Percentiles rank a stretch among this genome's conserved stretches.
Conservation (phyloP, 2,888 invertebrate genomes). For the Actias luna region DNA sequence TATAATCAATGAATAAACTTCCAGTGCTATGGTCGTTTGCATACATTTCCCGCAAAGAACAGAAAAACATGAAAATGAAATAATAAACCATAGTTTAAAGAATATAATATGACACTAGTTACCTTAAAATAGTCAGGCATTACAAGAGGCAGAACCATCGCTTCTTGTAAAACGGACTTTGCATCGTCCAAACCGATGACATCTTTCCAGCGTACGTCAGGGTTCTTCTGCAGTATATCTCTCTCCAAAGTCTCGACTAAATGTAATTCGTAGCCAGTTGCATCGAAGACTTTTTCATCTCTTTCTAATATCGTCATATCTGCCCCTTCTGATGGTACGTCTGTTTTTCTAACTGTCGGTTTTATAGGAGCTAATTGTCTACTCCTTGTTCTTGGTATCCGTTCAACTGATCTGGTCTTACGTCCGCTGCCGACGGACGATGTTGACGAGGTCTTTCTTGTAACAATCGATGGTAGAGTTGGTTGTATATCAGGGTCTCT, state of each 20-base stretch:
- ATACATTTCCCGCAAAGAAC: neutral
- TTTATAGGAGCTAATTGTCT: constrained; percentile 64
- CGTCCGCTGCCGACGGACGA: constrained; percentile 64
- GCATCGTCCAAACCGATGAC: constrained; percentile 89
- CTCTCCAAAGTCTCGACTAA: constrained; percentile 92
- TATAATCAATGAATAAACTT: neutral
- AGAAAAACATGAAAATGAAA: neutral
- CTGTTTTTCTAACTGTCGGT: constrained; percentile 54
- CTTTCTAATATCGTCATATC: constrained; percentile 62
- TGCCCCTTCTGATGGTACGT: constrained; percentile 60
- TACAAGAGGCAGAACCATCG: constrained; percentile 91
- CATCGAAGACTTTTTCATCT: constrained; percentile 82
- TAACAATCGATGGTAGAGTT: constrained; percentile 83
- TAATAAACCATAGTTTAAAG: neutral
- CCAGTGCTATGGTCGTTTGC: neutral
- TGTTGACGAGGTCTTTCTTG: constrained; percentile 77
- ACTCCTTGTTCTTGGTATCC: constrained; percentile 51
- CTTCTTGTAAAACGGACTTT: constrained; percentile 90
- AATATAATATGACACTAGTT: constrained; percentile 18
- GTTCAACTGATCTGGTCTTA: constrained; percentile 72
- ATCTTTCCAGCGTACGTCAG: constrained; percentile 90
- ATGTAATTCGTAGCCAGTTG: constrained; percentile 87
- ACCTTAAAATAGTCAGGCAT: constrained; percentile 95
- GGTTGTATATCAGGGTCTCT: constrained; percentile 85
- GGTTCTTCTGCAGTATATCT: constrained; percentile 91